These are phyloP conservation scores for Agrochola litura DNA, from an alignment of 2,888 invertebrate genomes.

Conservation along the genomic window DNA sequence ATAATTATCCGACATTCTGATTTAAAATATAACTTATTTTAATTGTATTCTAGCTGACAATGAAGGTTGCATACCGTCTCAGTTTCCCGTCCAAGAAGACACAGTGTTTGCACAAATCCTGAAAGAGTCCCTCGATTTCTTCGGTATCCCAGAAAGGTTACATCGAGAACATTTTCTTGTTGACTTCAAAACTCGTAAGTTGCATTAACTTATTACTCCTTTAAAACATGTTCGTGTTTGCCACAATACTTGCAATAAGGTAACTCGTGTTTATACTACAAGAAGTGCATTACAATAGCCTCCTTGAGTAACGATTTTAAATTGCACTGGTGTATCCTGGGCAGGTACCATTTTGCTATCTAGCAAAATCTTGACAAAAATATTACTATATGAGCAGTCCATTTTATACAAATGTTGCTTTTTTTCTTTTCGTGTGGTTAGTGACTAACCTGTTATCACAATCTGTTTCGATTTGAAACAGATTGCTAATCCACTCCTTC, in stretches of 20 bases:
- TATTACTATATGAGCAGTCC: not conserved
- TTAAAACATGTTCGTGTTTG: not conserved
- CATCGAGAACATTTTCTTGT: slow-evolving; percentile 98
- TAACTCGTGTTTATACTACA: not conserved
- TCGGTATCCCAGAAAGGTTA: slow-evolving; percentile 97
- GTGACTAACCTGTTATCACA: too few relatives aligned
- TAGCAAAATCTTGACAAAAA: not conserved
- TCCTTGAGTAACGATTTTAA: not conserved
- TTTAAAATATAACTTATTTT: not conserved
- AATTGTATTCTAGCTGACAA: slow-evolving; percentile 92
- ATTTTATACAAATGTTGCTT: not conserved
- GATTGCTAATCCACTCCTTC: too few relatives aligned
- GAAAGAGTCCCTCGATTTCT: slow-evolving; percentile 99
- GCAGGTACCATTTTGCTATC: not conserved
- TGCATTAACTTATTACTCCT: not conserved
- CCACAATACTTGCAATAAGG: not conserved
- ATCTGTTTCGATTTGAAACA: too few relatives aligned
- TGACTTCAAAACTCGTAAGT: slow-evolving; percentile 99
- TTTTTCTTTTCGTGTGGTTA: too few relatives aligned
- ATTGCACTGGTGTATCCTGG: not conserved
- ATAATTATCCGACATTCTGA: not conserved
- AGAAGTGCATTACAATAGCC: not conserved
- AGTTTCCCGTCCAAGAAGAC: slow-evolving; percentile 99
- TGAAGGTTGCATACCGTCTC: slow-evolving; percentile 98
- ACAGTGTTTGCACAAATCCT: slow-evolving; percentile 98